Conservation (phyloP, 2,797 vertebrate genomes). For the Gorsachius magnificus region DNA sequence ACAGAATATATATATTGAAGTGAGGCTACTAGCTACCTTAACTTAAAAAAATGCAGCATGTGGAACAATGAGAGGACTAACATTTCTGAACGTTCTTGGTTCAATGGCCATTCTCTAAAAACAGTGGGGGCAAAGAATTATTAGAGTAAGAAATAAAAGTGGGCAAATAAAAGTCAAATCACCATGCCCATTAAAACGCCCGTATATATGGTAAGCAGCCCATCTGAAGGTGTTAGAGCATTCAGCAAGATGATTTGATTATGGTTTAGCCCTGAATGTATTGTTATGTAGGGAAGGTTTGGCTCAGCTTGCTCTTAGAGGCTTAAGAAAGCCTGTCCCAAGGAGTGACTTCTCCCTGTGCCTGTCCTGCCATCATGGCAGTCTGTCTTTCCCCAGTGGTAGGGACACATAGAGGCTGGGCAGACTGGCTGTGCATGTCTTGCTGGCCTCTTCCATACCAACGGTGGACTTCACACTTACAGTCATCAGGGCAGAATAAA, state of each 20-base stretch:
- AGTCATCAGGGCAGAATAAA: background rate
- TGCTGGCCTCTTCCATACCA: background rate
- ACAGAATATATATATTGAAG: background rate
- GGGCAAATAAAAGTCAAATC: background rate
- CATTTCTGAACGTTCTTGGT: background rate
- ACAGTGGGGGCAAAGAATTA: background rate
- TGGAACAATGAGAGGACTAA: background rate
- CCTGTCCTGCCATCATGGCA: background rate
- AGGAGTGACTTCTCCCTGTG: background rate
- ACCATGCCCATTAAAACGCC: background rate
- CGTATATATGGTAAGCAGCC: background rate
- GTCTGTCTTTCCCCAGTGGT: background rate
- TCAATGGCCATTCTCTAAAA: background rate
- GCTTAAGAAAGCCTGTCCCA: background rate
- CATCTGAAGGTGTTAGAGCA: background rate
- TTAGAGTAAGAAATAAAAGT: background rate
- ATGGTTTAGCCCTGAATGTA: background rate
- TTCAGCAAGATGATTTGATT: background rate
- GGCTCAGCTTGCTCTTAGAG: background rate
- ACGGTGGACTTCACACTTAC: background rate
- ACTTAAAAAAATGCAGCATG: background rate
- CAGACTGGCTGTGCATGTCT: background rate
- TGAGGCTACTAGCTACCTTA: background rate
- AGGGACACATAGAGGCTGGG: fast-evolving
- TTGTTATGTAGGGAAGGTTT: background rate